These are phyloP conservation scores for Prolemur simus DNA, from an alignment of 2,113 vertebrate genomes.

Conservation along the genomic window DNA sequence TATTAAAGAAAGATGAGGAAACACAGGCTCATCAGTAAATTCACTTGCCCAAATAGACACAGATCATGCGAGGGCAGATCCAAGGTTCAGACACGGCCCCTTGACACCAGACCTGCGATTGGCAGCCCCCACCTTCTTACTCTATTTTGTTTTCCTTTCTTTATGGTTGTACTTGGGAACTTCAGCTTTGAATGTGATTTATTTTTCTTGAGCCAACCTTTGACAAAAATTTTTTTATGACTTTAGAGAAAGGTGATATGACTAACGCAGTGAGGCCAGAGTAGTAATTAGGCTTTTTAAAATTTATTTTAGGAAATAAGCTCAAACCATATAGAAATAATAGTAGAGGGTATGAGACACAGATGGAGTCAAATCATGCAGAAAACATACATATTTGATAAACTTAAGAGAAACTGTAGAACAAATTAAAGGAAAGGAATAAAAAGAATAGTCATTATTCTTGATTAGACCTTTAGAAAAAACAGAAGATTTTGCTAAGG, in stretches of 20 bases:
- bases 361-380: not conserved
- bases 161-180: not conserved
- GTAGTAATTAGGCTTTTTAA: not conserved
- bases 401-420: not conserved
- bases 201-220: not conserved
- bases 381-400: not conserved
- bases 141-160: not conserved
- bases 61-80: not conserved
- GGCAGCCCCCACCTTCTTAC: not conserved
- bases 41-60: not conserved
- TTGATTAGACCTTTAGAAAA: not conserved
- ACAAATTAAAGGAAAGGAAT: not conserved
- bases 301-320: not conserved
- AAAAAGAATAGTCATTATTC: not conserved
- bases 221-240: not conserved
- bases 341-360: not conserved
- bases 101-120: not conserved
- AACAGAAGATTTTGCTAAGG: not conserved
- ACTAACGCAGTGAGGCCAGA: not conserved
- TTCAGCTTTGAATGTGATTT: not conserved
- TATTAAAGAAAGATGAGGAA: not conserved
- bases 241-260: slow-evolving; percentile 28
- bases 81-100: not conserved
- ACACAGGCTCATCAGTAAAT: not conserved
- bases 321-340: not conserved